Conservation (phyloP, 2,797 vertebrate species). For the Coilia nasus region DNA sequence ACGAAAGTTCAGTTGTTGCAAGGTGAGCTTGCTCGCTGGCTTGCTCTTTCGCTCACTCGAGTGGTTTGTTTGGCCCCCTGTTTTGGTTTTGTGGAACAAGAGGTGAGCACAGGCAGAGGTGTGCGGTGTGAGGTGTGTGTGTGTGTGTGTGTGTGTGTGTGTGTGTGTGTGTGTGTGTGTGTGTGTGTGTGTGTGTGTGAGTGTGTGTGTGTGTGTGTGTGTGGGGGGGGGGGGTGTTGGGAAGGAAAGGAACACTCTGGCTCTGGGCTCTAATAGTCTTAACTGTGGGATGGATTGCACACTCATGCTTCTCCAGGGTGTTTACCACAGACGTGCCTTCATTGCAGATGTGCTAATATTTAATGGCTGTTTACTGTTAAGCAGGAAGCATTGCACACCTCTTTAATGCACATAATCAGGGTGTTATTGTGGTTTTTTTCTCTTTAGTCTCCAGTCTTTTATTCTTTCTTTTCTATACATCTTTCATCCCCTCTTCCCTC, state of each 20-base stretch:
- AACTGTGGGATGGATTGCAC: neutral
- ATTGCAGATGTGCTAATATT: conserved; percentile 11
- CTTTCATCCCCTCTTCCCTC: neutral
- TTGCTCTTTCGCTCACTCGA: neutral
- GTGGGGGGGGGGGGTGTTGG: no score
- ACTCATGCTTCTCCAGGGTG: neutral
- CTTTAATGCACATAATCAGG: conserved; percentile 10
- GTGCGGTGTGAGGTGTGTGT: neutral
- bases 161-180: neutral
- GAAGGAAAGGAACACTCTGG: neutral
- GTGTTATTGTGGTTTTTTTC: neutral
- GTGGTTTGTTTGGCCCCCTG: neutral
- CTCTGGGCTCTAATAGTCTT: neutral
- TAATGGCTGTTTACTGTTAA: neutral
- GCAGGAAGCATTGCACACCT: neutral
- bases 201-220: conserved; percentile 13
- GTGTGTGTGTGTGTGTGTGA: neutral
- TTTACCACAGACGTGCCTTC: conserved; percentile 3
- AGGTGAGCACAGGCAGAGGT: neutral
- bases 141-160: no score
- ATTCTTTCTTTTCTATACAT: neutral
- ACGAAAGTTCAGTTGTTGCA: neutral
- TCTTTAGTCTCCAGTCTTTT: no score
- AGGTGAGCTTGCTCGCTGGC: neutral
- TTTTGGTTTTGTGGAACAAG: neutral